Evolutionary conservation across 2,888 invertebrate genomes (phyloP), one percentile per base, ranked within the genome.

Genomic region (Clistopyga incitator): DNA sequence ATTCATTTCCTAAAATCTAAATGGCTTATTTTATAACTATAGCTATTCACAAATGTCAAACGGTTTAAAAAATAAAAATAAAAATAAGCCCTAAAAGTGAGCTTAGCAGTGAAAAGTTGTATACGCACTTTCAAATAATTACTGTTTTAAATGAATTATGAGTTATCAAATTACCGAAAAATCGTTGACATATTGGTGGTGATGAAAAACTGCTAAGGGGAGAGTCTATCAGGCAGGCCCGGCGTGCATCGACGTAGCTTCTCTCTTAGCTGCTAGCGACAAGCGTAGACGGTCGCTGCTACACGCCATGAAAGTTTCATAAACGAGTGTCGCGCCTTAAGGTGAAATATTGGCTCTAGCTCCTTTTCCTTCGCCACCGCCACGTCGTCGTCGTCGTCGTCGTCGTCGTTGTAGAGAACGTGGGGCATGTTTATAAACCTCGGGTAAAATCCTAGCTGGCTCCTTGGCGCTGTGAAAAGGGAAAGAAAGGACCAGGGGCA

Each of bases 281-380:
- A 34, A 29, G 42, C 54, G 54, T 64, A 18, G 23, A 38, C 71
- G 64, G 15, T 15, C n/a, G 68, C 75, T 34, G 59, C 86, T 83
- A 85, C 81, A 79, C 84, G 86, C 86, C 84, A 87, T 86, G 88
- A 87, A 89, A 90, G 83, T 90, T 90, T 90, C 89, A 89, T 91
- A 90, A 90, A 89, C 88, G 89, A 89, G 88, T 88, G 89, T 90
- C 90, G 85, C 85, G 87, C 87, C 87, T 88, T 86, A 89, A 86
- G 88, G 87, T 89, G 85, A 91, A 91, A 90, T 90, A 90, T 91
- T 86, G 88, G 88, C 86, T 85, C 72, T 59, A 18, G 64, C 61
- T 72, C 80, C 52, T 56, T 82, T 67, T 74, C 75, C 68, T n/a
- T 42, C 42, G 15, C 65, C 56, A 42, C 64, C 25, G 3, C n/a